phyloP scores from a whole-genome alignment of 2,888 invertebrate species.

The Cephus runcator region DNA sequence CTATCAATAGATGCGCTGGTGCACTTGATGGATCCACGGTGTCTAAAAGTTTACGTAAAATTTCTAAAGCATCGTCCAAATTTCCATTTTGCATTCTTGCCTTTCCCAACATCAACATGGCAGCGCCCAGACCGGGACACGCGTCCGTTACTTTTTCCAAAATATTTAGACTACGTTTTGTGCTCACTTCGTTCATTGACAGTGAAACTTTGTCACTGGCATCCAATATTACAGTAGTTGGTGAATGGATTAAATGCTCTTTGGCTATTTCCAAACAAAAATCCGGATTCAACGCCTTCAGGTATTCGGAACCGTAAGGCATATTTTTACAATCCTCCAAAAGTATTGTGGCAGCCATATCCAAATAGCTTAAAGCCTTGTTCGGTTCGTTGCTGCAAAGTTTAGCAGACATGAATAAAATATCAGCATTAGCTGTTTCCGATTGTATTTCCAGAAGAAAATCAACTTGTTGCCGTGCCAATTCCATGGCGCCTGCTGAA shows the following conservation, averaged over 20 bases:
- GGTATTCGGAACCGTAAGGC: slow-evolving; percentile 80
- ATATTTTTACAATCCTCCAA: slow-evolving; percentile 68
- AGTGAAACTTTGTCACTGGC: slow-evolving; percentile 16
- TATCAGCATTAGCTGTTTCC: slow-evolving; percentile 74
- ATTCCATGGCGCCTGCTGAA: slow-evolving; percentile 71
- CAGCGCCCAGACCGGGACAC: slow-evolving; percentile 82
- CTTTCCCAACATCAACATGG: slow-evolving; percentile 79
- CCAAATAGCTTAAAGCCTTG: slow-evolving; percentile 71
- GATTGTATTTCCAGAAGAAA: slow-evolving; percentile 85
- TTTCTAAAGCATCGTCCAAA: slow-evolving; percentile 75
- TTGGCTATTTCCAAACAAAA: slow-evolving; percentile 83
- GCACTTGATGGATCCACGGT: slow-evolving; percentile 82
- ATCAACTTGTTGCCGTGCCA: slow-evolving; percentile 87
- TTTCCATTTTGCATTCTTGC: slow-evolving; percentile 86
- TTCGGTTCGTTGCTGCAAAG: slow-evolving; percentile 69
- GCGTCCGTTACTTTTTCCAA: slow-evolving; percentile 79
- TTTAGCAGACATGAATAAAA: slow-evolving; percentile 77
- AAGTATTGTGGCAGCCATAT: slow-evolving; percentile 73
- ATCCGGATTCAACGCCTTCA: slow-evolving; percentile 84
- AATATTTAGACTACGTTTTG: slow-evolving; percentile 73
- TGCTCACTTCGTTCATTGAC: slow-evolving; percentile 52
- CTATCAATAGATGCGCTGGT: slow-evolving; percentile 86
- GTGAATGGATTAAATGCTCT: slow-evolving; percentile 80
- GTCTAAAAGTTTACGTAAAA: slow-evolving; percentile 79
- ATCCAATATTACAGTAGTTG: slow-evolving; percentile 60